Evolutionary conservation across 1,140 invertebrate genomes (phyloP).

Genomic region (Epicauta chinensis): DNA sequence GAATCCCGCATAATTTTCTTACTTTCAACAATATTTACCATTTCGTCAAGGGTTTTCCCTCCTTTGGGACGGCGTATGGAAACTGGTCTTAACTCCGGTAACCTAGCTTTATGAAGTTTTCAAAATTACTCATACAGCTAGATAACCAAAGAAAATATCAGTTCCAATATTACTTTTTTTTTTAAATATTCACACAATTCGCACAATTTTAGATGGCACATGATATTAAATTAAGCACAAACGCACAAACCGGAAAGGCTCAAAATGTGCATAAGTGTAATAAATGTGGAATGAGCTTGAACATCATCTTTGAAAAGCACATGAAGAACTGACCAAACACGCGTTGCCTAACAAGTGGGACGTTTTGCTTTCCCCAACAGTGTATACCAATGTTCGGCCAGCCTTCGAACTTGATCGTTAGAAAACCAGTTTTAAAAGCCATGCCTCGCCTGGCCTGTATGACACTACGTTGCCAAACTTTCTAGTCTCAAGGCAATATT

Average conservation of each 20-base stretch:
- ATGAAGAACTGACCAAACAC: conserved; percentile 33
- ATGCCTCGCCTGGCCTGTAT: conserved; percentile 38
- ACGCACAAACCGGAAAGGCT: too few relatives aligned
- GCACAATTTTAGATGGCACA: neutral
- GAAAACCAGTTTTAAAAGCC: conserved; percentile 41
- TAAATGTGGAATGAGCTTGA: neutral
- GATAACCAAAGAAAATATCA: conserved; percentile 98
- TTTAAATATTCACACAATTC: neutral
- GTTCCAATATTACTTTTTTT: conserved; percentile 33
- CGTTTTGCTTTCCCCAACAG: conserved; percentile 37
- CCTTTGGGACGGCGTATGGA: conserved; percentile 28
- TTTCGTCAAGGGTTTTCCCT: too few relatives aligned
- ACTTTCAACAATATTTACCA: too few relatives aligned
- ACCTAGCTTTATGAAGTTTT: conserved; percentile 93
- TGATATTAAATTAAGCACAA: too few relatives aligned
- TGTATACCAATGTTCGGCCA: conserved; percentile 16
- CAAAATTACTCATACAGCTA: conserved; percentile 93
- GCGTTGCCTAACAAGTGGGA: conserved; percentile 29
- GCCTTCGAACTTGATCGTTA: conserved; percentile 36
- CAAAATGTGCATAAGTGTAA: too few relatives aligned
- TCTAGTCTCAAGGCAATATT: conserved; percentile 35
- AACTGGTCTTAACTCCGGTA: conserved; percentile 93
- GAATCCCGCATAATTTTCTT: too few relatives aligned
- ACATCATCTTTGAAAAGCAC: conserved; percentile 21
- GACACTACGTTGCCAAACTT: conserved; percentile 41